Base-by-base conservation (phyloP, 2,797 vertebrate genomes). In the Pseudotriccus pelzelni region DNA sequence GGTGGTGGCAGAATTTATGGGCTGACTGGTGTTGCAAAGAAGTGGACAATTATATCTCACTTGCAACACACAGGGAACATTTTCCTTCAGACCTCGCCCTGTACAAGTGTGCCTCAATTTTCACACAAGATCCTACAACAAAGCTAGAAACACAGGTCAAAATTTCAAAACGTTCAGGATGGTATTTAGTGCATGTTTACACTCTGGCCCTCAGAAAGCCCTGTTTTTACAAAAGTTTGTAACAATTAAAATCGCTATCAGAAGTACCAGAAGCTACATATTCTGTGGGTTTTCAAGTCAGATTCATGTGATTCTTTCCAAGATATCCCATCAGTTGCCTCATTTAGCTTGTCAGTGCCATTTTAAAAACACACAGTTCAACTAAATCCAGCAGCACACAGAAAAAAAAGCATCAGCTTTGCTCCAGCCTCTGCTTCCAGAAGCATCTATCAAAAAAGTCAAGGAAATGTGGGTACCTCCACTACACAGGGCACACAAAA, bases 61-160 rank as follows among this genome's bases (percentile, higher is more conserved):
- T 69, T 56, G 27, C 18, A 87, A 34, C 23, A 32, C 0, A 0
- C 7, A 73, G 24, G 18, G 46, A 73, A n/a, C 1, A 0, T 24
- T 89, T 74, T 79, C 52, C 56, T 73, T 76, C 39, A n/a, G 13
- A 55, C 6, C 12, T 41, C 47, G 25, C 20, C 15, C 17, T 43
- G 6, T 20, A 17, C 39, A 53, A 27, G 24, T 2, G 14, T 37
- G 25, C 32, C 50, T 67, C 50, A 12, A n/a, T 25, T 75, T 67
- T 25, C 59, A 44, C 13, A 3, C 4, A 39, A 12, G 10, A 14
- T 34, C 49, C 53, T 64, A 49, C 39, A 34, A 44, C 10, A 83
- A 47, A 84, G 9, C 5, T 12, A 60, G 78, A 81, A 84, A 66
- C 3, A 1, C 13, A 20, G 30, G 32, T 36, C 18, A 70, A 59